Base-by-base conservation (phyloP, 2,113 vertebrate genomes). In the Protobothrops flavoviridis region DNA sequence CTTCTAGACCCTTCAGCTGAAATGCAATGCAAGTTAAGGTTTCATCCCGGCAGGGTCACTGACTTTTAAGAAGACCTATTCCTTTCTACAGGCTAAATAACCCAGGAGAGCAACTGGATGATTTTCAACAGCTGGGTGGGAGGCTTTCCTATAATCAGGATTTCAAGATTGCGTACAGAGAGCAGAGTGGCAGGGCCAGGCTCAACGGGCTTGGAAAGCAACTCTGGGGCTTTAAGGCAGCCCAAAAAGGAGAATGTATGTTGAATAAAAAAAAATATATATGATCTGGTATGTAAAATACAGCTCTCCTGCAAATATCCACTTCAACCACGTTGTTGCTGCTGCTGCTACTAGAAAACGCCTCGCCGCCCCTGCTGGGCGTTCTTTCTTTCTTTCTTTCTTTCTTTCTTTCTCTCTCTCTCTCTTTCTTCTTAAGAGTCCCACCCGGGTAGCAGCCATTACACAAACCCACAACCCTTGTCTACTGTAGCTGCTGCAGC, bases 381-480 rank as follows among this genome's bases (percentile, higher is more conserved):
- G n/a, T 6, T 7, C 3, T 26, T 61, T 24, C 5, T 50, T 50
- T 5, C 45, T 45, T 23, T 23, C 5, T 52, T 2, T 11, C 1
- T 52, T 52, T 12, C 50, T 8, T 13, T 29, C 20, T 13, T 56
- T 1, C 4, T 39, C 39, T 39, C 39, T 39, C 39, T 39, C 39
- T 39, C 39, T 26, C 24, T 45, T 50, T 88, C 9, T 64, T 11
- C 57, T 69, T 24, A 1, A 3, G 29, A 87, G 92, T 43, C 89
- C 92, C 92, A 93, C 92, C 92, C 92, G 21, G 5, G 8, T 29
- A 86, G 88, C 88, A 61, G 92, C 92, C 92, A 93, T 93, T 90
- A 87, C 88, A 39, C 1, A 29, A 64, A 1, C 88, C 50, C 74
- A 33, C 57, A 56, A 45, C 29, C 55, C 29, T 3, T 17, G 5